Conservation (phyloP, 2,797 vertebrate genomes). For the Iguana delicatissima region DNA sequence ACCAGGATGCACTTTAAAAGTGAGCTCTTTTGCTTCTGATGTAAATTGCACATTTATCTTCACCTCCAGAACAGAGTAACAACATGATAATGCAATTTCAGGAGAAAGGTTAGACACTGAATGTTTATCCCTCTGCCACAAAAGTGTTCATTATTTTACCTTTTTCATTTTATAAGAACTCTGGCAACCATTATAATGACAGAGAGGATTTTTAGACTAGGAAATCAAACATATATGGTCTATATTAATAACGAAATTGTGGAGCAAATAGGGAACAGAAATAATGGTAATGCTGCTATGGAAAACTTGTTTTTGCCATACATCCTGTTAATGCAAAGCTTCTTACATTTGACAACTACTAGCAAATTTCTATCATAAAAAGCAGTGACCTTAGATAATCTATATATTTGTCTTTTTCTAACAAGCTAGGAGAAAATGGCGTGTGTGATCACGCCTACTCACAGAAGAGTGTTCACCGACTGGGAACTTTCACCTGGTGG, state of each 20-base stretch:
- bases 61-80: background rate
- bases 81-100: background rate
- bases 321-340: background rate
- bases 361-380: background rate
- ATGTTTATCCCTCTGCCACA: background rate
- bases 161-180: constrained; percentile 18
- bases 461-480: no score
- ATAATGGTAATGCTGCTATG: background rate
- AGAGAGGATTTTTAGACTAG: background rate
- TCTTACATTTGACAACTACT: background rate
- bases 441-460: no score
- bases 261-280: background rate
- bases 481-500: no score
- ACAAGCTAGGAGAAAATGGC: no score
- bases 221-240: background rate
- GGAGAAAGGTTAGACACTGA: background rate
- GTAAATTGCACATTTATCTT: constrained; percentile 17
- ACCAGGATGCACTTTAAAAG: background rate
- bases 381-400: background rate
- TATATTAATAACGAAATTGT: background rate
- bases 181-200: constrained; percentile 10
- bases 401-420: background rate
- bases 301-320: background rate
- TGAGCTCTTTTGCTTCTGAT: constrained; percentile 12
- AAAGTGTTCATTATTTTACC: constrained; percentile 20